These are phyloP conservation scores for Hippocampus barbouri DNA, from an alignment of 2,113 vertebrate genomes.

Conservation along the genomic window DNA sequence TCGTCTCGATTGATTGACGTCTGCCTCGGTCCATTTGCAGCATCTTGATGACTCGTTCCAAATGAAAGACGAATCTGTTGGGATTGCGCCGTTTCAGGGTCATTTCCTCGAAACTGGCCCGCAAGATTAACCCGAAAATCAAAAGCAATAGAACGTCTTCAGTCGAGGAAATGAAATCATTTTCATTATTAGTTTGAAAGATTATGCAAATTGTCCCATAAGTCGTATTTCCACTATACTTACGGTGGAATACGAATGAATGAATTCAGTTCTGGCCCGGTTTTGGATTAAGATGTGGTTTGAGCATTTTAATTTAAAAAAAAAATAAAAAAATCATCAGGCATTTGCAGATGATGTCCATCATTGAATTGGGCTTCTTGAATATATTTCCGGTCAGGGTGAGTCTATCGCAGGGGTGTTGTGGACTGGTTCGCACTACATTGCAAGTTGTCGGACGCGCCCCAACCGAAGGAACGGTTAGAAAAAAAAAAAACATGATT, in stretches of 20 bases:
- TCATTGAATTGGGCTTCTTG: too few species aligned
- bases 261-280: background rate
- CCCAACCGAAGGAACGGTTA: background rate
- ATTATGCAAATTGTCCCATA: background rate
- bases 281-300: background rate
- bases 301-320: background rate
- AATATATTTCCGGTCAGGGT: too few species aligned
- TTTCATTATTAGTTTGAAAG: background rate
- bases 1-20: slow-evolving; percentile 46
- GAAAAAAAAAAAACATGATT: background rate
- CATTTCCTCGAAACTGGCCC: background rate
- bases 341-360: background rate
- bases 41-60: slow-evolving; percentile 29
- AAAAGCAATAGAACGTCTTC: background rate
- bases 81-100: slow-evolving; percentile 16
- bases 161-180: background rate
- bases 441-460: too few species aligned
- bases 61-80: slow-evolving; percentile 19
- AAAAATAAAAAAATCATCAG: background rate
- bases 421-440: too few species aligned
- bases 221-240: background rate
- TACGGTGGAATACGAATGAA: background rate
- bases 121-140: slow-evolving; percentile 13
- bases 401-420: too few species aligned
- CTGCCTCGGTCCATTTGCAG: slow-evolving; percentile 30